A percentile compares a stretch with the other conserved stretches of the same genome.
These are phyloP conservation scores for Guaruba guarouba DNA, from an alignment of 2,113 vertebrate genomes.

Conservation along the genomic window DNA sequence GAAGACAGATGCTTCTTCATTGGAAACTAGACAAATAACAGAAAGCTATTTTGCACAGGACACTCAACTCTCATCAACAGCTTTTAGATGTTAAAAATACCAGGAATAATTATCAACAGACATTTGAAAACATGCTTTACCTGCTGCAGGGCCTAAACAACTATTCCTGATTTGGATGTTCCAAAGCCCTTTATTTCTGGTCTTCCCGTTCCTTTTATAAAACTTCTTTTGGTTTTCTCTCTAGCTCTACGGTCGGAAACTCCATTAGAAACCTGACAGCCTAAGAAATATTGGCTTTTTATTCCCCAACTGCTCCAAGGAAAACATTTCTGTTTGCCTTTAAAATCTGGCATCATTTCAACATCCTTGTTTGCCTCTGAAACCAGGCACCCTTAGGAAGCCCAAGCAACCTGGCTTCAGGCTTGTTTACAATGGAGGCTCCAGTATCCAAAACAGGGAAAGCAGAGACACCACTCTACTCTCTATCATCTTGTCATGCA, in stretches of 20 bases:
- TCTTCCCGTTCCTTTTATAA: neutral
- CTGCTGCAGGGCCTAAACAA: neutral
- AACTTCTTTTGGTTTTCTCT: neutral
- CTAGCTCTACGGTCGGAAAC: neutral
- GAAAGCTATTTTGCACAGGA: neutral
- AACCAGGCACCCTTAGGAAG: neutral
- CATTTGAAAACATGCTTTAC: neutral
- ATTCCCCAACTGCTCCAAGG: neutral
- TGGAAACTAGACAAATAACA: neutral
- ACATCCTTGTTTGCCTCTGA: neutral
- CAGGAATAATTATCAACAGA: neutral
- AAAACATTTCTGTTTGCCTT: neutral
- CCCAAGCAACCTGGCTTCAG: neutral
- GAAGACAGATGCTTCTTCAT: neutral
- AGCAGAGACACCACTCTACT: neutral
- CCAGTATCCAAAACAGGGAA: neutral
- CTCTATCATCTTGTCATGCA: neutral
- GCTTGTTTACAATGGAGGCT: neutral
- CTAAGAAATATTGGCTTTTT: neutral
- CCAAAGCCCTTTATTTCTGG: neutral
- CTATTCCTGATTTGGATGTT: neutral
- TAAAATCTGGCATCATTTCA: constrained; percentile 7
- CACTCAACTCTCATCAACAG: neutral
- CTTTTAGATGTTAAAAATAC: neutral
- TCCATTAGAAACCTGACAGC: neutral